A percentile compares a stretch with the other conserved stretches of the same genome.
Conservation (phyloP, 2,113 vertebrate genomes). For the Paedocypris sp. region DNA sequence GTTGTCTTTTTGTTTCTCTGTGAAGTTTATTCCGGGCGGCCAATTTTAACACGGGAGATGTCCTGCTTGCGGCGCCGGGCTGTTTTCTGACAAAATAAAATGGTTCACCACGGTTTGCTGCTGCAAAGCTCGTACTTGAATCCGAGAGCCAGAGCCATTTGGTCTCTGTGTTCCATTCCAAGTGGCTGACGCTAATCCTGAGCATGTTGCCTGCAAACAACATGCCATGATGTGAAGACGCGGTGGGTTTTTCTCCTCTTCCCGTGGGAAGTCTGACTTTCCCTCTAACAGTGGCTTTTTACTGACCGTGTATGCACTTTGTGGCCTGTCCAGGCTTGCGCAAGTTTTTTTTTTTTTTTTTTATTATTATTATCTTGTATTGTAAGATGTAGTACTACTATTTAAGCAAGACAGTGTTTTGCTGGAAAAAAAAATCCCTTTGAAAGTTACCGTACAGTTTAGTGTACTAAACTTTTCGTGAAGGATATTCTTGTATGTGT, state of each 20-base stretch:
- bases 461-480: constrained; percentile 54
- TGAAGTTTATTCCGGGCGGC: background rate
- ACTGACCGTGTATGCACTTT: constrained; percentile 72
- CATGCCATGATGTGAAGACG: background rate
- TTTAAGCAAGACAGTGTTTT: constrained; percentile 60
- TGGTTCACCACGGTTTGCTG: background rate
- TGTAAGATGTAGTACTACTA: constrained; percentile 53
- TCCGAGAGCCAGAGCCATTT: background rate
- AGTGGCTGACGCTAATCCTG: background rate
- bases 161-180: background rate
- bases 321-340: constrained; percentile 64
- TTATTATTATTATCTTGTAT: constrained; percentile 49
- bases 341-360: constrained; percentile 42
- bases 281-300: constrained; percentile 58
- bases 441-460: constrained; percentile 61
- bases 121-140: constrained; percentile 9
- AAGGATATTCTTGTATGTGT: constrained; percentile 48
- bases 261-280: background rate
- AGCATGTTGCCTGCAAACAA: constrained; percentile 15
- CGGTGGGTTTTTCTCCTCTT: background rate
- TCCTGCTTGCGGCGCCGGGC: constrained; percentile 5
- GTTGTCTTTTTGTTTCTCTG: background rate
- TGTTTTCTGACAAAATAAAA: background rate
- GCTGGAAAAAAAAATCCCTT: constrained; percentile 52
- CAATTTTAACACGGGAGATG: constrained; percentile 6